phyloP scores from a whole-genome alignment of 2,888 invertebrate genomes.

The Lycophotia porphyrea region DNA sequence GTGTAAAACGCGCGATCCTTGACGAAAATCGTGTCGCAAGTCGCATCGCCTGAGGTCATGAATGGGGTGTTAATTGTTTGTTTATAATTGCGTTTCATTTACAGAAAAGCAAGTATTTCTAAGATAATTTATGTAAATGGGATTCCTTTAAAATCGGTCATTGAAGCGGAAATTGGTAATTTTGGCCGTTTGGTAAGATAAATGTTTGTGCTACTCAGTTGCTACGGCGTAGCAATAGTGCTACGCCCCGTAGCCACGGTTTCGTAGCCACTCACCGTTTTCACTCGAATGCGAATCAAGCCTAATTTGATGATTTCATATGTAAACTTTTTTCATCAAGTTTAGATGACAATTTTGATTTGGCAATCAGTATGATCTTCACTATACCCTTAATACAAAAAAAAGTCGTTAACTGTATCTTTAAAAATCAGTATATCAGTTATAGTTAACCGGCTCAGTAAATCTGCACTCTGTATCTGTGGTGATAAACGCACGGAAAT shows the following conservation, averaged over 20 bases:
- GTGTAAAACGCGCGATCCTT: not conserved
- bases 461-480: not conserved
- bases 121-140: constrained; percentile 42
- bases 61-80: constrained; percentile 59
- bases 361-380: not conserved
- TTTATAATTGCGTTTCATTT: constrained; percentile 47
- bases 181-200: not conserved
- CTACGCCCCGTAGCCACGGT: constrained; percentile 25
- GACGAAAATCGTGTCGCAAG: not conserved
- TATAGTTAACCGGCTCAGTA: not conserved
- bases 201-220: constrained; percentile 13
- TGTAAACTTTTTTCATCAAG: not conserved
- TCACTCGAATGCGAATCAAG: not conserved
- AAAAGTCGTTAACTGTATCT: not conserved
- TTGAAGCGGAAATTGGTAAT: constrained; percentile 23
- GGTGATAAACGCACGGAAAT: not conserved
- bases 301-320: not conserved
- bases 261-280: not conserved
- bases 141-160: constrained; percentile 8
- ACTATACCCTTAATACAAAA: not conserved
- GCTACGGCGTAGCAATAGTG: constrained; percentile 17
- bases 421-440: not conserved
- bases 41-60: not conserved
- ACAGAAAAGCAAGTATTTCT: constrained; percentile 32
- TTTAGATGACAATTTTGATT: not conserved